These are phyloP conservation scores for Drosophila tropicalis DNA, from an alignment of 1,140 invertebrate genomes.

Conservation along the genomic window DNA sequence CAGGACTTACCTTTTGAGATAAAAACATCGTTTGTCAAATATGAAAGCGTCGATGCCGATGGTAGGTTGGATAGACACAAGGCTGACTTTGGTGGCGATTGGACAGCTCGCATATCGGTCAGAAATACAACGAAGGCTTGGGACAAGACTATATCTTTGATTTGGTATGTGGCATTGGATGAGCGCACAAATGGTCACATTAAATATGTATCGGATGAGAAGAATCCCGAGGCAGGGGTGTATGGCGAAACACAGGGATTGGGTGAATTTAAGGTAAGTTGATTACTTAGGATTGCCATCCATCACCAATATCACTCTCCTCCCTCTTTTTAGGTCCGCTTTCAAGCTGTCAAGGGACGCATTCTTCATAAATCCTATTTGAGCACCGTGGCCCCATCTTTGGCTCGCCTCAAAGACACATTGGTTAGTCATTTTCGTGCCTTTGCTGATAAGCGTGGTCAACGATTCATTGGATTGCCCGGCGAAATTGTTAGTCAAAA, in stretches of 20 bases:
- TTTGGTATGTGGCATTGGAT: conserved; percentile 92
- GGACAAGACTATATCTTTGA: conserved; percentile 86
- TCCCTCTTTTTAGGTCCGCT: conserved; percentile 69
- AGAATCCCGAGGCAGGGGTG: conserved; percentile 87
- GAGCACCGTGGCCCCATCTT: conserved; percentile 88
- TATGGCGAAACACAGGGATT: conserved; percentile 90
- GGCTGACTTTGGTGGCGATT: conserved; percentile 91
- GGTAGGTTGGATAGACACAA: conserved; percentile 81
- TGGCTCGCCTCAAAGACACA: conserved; percentile 91
- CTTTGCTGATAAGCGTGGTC: conserved; percentile 85
- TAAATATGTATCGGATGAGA: conserved; percentile 84
- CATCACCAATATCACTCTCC: conserved; percentile 84
- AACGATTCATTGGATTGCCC: conserved; percentile 86
- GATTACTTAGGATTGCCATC: conserved; percentile 42
- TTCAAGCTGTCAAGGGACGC: conserved; percentile 84
- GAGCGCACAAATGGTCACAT: conserved; percentile 87
- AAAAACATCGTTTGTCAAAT: conserved; percentile 95
- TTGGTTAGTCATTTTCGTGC: conserved; percentile 88
- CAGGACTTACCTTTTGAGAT: conserved; percentile 90
- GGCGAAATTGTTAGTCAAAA: conserved; percentile 85
- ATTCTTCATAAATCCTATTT: conserved; percentile 90
- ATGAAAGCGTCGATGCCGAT: conserved; percentile 62
- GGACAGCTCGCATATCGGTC: conserved; percentile 93
- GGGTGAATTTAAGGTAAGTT: conserved; percentile 88
- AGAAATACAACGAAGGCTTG: conserved; percentile 81